Evolutionary conservation across 2,113 vertebrate species (phyloP).

Genomic region (Ptychochromis oligacanthus): DNA sequence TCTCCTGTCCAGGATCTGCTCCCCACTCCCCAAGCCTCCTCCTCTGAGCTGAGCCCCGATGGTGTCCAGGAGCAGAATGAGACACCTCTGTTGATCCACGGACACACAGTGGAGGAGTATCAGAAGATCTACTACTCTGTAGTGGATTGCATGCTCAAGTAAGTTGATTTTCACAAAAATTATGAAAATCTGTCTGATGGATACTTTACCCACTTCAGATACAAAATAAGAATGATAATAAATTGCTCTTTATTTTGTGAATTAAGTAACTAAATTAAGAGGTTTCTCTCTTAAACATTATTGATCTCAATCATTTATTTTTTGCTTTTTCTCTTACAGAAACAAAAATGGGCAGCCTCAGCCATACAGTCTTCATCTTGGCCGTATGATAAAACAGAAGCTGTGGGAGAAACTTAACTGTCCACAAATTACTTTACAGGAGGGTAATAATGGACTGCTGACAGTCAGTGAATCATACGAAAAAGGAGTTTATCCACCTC

Average conservation of each 20-base stretch:
- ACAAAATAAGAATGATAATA: background rate
- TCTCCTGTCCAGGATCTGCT: background rate
- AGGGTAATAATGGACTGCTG: background rate
- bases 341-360: background rate
- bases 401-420: background rate
- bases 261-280: background rate
- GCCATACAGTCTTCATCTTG: background rate
- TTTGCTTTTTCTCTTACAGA: background rate
- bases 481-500: fast-evolving
- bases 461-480: background rate
- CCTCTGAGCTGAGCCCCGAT: fast-evolving
- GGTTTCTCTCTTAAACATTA: background rate
- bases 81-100: background rate
- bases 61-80: background rate
- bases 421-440: background rate
- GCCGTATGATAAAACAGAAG: background rate
- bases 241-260: background rate
- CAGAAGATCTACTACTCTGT: background rate
- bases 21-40: background rate
- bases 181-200: background rate
- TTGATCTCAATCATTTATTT: background rate
- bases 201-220: background rate
- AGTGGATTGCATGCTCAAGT: background rate
- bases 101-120: background rate
- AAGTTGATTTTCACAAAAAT: background rate